Conservation (phyloP, 2,113 vertebrate genomes). For the Aegotheles bennettii region DNA sequence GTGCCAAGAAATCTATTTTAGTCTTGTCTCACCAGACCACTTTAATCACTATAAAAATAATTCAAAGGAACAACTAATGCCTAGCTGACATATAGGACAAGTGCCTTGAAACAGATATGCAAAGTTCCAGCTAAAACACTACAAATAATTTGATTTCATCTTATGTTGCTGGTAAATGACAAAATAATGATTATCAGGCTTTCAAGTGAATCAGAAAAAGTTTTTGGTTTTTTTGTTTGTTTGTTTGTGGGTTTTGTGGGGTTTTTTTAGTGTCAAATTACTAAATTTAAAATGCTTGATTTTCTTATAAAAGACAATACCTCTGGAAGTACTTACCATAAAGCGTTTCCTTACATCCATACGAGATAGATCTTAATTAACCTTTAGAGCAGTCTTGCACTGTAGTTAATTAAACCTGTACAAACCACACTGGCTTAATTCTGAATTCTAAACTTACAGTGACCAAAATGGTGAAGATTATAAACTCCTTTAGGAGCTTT, state of each 20-base stretch:
- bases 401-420: constrained; percentile 45
- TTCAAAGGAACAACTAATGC: neutral
- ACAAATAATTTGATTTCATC: neutral
- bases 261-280: neutral
- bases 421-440: neutral
- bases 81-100: neutral
- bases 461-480: neutral
- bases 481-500: neutral
- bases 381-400: constrained; percentile 18
- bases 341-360: neutral
- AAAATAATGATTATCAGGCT: neutral
- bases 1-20: neutral
- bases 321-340: constrained; percentile 15
- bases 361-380: constrained; percentile 49
- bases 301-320: neutral
- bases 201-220: neutral
- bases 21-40: neutral
- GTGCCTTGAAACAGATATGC: neutral
- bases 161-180: neutral
- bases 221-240: neutral
- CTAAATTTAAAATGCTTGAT: neutral
- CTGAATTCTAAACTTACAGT: neutral
- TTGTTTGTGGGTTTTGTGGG: no score
- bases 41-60: constrained; percentile 21
- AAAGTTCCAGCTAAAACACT: neutral